Percentiles rank a stretch among this genome's conserved stretches.
phyloP scores from a whole-genome alignment of 2,113 vertebrate species.

The Corydoras maculifer region DNA sequence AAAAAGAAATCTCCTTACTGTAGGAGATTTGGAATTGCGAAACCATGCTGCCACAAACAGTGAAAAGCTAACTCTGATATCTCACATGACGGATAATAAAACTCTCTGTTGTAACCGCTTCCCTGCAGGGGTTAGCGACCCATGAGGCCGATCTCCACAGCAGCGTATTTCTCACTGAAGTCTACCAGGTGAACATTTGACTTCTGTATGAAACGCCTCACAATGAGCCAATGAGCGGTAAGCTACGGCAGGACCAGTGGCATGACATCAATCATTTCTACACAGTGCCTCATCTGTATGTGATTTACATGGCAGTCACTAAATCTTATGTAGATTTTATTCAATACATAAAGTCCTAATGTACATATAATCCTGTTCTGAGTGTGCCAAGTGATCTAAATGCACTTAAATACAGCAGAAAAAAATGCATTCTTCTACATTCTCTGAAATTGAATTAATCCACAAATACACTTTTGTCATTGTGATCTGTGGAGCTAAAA shows the following conservation, averaged over 20 bases:
- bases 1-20: too few species aligned
- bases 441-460: constrained; percentile 8
- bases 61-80: neutral
- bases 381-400: constrained; percentile 21
- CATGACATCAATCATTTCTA: too few species aligned
- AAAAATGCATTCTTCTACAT: constrained; percentile 12
- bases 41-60: neutral
- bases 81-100: neutral
- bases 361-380: neutral
- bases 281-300: neutral
- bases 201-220: neutral
- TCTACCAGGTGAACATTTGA: neutral
- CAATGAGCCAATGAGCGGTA: neutral
- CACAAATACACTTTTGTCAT: constrained; percentile 22
- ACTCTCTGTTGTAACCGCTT: neutral
- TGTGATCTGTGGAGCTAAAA: constrained; percentile 19
- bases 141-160: neutral
- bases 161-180: neutral
- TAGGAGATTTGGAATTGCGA: neutral
- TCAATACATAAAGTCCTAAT: neutral
- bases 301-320: neutral
- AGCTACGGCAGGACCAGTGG: neutral
- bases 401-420: constrained; percentile 7
- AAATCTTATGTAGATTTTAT: neutral
- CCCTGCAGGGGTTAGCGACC: neutral